phyloP scores from a whole-genome alignment of 2,797 vertebrate species.

The Oceanodroma leucorhoa region DNA sequence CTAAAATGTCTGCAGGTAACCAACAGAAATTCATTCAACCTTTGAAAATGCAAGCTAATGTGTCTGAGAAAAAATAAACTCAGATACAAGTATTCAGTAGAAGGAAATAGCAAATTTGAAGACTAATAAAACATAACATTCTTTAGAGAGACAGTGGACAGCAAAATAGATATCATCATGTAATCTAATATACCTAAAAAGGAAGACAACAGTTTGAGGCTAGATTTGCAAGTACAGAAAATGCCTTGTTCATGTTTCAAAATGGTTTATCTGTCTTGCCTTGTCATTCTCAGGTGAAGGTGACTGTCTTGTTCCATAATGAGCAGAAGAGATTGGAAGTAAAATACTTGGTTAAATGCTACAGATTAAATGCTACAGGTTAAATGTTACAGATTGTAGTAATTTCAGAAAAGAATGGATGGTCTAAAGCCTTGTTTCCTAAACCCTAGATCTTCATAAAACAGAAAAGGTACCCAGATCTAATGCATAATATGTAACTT shows the following conservation, averaged over 20 bases:
- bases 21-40: not conserved
- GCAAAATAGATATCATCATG: not conserved
- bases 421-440: not conserved
- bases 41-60: conserved; percentile 12
- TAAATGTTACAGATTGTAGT: not conserved
- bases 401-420: not conserved
- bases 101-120: not conserved
- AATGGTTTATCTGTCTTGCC: not conserved
- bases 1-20: not conserved
- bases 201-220: not conserved
- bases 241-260: not conserved
- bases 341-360: not conserved
- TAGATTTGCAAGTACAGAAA: not conserved
- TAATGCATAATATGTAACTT: not conserved
- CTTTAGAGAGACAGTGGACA: not conserved
- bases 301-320: not conserved
- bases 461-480: not conserved
- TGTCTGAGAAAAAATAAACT: conserved; percentile 13
- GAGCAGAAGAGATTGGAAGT: not conserved
- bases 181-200: not conserved
- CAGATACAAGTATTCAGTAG: not conserved
- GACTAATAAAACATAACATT: not conserved
- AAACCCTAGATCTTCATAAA: not conserved
- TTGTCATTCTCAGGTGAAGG: not conserved
- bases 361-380: too few relatives aligned